phyloP scores from a whole-genome alignment of 2,113 vertebrate genomes.

The Setophaga kirtlandii region DNA sequence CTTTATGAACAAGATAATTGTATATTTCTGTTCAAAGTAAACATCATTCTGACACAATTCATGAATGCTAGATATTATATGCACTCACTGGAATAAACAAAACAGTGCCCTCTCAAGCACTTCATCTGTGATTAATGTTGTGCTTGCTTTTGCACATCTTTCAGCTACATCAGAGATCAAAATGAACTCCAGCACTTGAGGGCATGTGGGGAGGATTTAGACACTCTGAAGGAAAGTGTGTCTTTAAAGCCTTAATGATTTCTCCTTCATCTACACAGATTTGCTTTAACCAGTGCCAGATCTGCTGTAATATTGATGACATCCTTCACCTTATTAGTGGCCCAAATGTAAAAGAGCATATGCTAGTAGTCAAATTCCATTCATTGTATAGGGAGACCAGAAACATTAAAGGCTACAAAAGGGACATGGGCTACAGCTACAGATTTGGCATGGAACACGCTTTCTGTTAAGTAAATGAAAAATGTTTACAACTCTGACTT shows the following conservation, averaged over 20 bases:
- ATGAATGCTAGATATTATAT: neutral
- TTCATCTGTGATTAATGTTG: neutral
- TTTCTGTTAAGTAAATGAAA: neutral
- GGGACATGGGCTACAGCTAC: neutral
- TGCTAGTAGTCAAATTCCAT: neutral
- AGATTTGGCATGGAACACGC: neutral
- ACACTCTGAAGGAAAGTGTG: neutral
- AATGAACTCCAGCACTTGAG: neutral
- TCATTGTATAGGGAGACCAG: neutral
- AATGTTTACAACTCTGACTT: neutral
- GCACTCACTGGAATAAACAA: neutral
- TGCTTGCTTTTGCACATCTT: neutral
- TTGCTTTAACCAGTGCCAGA: neutral
- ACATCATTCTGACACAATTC: neutral
- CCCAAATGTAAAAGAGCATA: neutral
- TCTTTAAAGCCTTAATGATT: neutral
- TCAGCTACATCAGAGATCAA: slow-evolving; percentile 23
- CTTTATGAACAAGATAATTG: slow-evolving; percentile 12
- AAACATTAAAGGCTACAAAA: neutral
- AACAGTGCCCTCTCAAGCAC: neutral
- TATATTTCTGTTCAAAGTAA: slow-evolving; percentile 34
- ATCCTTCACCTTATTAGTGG: neutral
- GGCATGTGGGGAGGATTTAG: neutral
- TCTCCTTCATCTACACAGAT: neutral
- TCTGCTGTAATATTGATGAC: slow-evolving; percentile 5